A percentile compares a stretch with the other conserved stretches of the same genome.
Conservation (phyloP, 2,797 vertebrate species). For the Rhabdophis nuchalis region DNA sequence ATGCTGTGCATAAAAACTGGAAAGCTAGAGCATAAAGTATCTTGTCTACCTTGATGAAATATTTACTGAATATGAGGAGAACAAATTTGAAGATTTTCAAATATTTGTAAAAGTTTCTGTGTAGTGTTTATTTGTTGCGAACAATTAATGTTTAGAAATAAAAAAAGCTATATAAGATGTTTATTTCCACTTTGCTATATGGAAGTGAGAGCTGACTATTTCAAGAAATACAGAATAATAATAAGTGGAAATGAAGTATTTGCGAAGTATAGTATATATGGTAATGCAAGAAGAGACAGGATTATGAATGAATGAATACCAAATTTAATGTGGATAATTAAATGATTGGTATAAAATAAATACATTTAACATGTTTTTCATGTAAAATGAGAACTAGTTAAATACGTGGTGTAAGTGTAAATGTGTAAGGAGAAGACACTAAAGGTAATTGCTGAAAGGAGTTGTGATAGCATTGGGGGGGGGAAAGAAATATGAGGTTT, state of each 20-base stretch:
- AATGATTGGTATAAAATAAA: background rate
- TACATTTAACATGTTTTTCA: background rate
- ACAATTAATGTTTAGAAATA: background rate
- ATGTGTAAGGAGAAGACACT: background rate
- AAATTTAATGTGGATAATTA: background rate
- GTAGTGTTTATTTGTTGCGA: background rate
- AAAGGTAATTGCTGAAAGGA: background rate
- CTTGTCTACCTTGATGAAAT: background rate
- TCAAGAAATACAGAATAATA: background rate
- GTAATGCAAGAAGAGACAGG: background rate
- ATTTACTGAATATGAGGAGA: background rate
- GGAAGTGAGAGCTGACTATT: background rate
- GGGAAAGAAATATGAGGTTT: background rate
- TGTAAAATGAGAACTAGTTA: background rate
- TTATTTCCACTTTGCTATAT: background rate
- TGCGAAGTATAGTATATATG: background rate
- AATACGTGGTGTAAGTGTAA: background rate
- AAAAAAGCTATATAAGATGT: background rate
- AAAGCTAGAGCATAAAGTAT: background rate
- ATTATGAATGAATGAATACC: background rate
- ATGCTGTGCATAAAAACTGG: background rate
- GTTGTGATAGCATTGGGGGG: background rate
- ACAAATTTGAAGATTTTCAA: background rate
- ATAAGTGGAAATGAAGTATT: background rate
- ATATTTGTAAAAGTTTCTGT: background rate